A percentile compares a stretch with the other conserved stretches of the same genome.
These are phyloP conservation scores for Eudorcas thomsonii DNA, from an alignment of 2,113 vertebrate genomes.

Conservation along the genomic window DNA sequence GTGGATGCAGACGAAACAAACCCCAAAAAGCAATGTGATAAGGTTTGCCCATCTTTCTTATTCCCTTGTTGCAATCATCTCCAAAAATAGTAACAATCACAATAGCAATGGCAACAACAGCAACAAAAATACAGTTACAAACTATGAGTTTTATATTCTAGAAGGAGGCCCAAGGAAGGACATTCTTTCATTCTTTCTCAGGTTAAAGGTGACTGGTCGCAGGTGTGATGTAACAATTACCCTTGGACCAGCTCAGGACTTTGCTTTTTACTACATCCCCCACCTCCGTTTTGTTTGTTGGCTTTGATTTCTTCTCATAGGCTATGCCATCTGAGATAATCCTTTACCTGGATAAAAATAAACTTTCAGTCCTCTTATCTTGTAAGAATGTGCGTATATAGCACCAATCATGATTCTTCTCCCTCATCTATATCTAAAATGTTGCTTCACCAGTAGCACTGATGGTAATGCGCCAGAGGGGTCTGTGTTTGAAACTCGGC, in stretches of 20 bases:
- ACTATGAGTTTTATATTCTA: neutral
- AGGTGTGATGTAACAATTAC: neutral
- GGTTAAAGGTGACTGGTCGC: neutral
- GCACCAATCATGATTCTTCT: neutral
- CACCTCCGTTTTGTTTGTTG: neutral
- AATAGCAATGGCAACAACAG: neutral
- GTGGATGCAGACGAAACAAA: neutral
- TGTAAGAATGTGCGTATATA: neutral
- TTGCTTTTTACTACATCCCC: neutral
- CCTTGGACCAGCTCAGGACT: neutral
- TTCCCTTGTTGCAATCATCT: neutral
- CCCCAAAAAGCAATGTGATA: neutral
- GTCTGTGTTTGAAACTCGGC: neutral
- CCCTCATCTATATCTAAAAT: neutral
- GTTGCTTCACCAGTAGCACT: neutral
- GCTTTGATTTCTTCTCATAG: neutral
- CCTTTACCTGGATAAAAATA: neutral
- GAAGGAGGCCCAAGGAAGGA: neutral
- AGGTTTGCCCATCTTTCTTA: neutral
- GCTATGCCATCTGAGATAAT: neutral
- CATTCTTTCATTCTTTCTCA: neutral
- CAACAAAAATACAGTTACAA: neutral
- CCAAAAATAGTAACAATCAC: neutral
- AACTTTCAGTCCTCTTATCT: neutral
- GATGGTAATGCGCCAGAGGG: neutral